A percentile compares a stretch with the other conserved stretches of the same genome.
These are phyloP conservation scores for Pipistrellus nathusii DNA, from an alignment of 2,797 vertebrate genomes.

Conservation along the genomic window DNA sequence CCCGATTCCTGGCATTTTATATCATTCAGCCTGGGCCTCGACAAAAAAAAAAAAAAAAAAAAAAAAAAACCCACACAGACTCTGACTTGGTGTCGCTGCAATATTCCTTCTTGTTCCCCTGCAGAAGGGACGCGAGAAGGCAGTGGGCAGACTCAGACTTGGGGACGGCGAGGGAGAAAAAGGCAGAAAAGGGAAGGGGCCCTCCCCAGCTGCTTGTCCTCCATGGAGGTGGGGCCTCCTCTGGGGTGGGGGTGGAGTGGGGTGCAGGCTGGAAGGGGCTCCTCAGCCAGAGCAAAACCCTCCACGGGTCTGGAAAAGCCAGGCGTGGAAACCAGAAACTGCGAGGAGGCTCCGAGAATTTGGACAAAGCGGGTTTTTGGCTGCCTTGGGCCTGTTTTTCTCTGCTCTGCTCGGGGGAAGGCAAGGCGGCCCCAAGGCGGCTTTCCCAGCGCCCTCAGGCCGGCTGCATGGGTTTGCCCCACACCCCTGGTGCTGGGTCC, in stretches of 20 bases:
- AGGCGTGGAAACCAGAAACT: constrained; percentile 72
- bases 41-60: background rate
- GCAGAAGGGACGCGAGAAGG: constrained; percentile 41
- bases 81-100: background rate
- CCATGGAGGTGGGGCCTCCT: constrained; percentile 54
- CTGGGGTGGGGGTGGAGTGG: background rate
- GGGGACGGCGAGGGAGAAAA: background rate
- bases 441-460: constrained; percentile 10
- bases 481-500: background rate
- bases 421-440: background rate
- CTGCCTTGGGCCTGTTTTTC: constrained; percentile 70
- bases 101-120: background rate
- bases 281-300: constrained; percentile 27
- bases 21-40: background rate
- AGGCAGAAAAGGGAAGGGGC: background rate
- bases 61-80: background rate
- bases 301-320: constrained; percentile 64
- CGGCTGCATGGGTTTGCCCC: background rate
- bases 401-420: constrained; percentile 39
- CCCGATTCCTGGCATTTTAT: constrained; percentile 46
- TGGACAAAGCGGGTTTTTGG: constrained; percentile 84
- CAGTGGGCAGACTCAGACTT: background rate
- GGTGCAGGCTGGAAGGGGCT: background rate
- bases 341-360: constrained; percentile 67
- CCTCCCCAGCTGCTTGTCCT: background rate